Evolutionary conservation across 2,797 vertebrate genomes (phyloP), one percentile per base, ranked within the genome.

Genomic region (Carduelis carduelis): DNA sequence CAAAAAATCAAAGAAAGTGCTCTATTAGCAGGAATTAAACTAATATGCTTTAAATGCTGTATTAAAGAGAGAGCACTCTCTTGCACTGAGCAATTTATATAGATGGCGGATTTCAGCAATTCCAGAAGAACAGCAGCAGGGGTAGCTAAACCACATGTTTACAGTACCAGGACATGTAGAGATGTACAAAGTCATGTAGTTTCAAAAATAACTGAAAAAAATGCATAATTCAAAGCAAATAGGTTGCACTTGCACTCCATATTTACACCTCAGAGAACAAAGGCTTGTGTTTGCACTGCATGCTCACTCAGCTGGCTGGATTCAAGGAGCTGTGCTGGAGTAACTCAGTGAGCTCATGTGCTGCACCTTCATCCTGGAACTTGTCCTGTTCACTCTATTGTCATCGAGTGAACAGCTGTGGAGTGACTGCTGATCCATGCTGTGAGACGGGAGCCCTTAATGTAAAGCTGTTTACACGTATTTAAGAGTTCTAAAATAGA

Each of bases 151-250:
- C 20, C 5, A 1, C 46, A 27, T 0, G 0, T 71, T 68, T 3
- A 4, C 13, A 1, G 7, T 53, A 11, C 12, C 22, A 60, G 17
- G 30, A 19, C 0, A 0, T 20, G 13, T 32, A 52, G 15, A 1
- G 8, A 64, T 0, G 0, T 24, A 18, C 16, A 50, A 18, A 76
- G n/a, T 12, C 1, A 0, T 0, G 0, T 13, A 20, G 7, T 32
- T 52, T 32, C 41, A 82, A 39, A 83, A 92, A 41, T 15, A 39
- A 21, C 21, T 3, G 3, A 32, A 53, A 34, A 37, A 39, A 61
- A 34, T 41, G 8, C 9, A 4, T 20, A 57, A 50, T n/a, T 49
- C 47, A 59, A 55, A 43, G 5, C 5, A 43, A 32, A 35, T 3
- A 26, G 34, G 26, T 57, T 53, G 68, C 41, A 3, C 19, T 64